Evolutionary conservation across 2,888 invertebrate genomes (phyloP).

Genomic region (Subacronicta megacephala): DNA sequence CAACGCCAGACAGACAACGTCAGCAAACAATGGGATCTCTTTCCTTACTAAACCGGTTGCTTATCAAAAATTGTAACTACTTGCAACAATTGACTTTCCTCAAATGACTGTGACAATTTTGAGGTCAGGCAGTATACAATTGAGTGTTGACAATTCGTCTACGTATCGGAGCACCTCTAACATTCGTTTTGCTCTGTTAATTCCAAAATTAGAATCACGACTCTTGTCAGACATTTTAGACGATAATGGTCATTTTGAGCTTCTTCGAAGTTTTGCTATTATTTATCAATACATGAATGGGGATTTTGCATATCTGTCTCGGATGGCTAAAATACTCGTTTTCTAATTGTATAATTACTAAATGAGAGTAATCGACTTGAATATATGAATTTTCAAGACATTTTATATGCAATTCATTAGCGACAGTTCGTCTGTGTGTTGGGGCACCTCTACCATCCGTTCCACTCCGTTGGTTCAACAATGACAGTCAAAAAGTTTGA

Average conservation of each 20-base stretch:
- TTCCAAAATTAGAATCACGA: neutral
- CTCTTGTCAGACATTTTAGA: neutral
- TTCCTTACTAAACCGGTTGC: no score
- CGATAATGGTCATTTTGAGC: neutral
- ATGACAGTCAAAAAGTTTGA: conserved; percentile 1
- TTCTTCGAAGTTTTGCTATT: no score
- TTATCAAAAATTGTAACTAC: no score
- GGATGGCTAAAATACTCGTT: no score
- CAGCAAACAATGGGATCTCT: no score
- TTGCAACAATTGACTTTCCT: conserved; percentile 6
- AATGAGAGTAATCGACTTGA: neutral
- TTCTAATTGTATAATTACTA: no score
- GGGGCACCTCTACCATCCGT: neutral
- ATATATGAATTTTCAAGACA: neutral
- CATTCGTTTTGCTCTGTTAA: conserved; percentile 1
- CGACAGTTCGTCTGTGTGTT: conserved; percentile 8
- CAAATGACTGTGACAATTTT: conserved; percentile 20
- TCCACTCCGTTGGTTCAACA: conserved; percentile 1
- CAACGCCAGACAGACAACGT: no score
- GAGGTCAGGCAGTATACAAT: conserved; percentile 22
- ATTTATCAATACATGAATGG: no score
- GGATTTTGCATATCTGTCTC: no score
- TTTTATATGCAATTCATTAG: conserved; percentile 3
- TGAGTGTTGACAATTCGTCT: conserved; percentile 1
- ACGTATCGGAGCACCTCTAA: conserved; percentile 1